These are phyloP conservation scores for Limnodromus scolopaceus DNA, from an alignment of 2,797 vertebrate species.

Conservation along the genomic window DNA sequence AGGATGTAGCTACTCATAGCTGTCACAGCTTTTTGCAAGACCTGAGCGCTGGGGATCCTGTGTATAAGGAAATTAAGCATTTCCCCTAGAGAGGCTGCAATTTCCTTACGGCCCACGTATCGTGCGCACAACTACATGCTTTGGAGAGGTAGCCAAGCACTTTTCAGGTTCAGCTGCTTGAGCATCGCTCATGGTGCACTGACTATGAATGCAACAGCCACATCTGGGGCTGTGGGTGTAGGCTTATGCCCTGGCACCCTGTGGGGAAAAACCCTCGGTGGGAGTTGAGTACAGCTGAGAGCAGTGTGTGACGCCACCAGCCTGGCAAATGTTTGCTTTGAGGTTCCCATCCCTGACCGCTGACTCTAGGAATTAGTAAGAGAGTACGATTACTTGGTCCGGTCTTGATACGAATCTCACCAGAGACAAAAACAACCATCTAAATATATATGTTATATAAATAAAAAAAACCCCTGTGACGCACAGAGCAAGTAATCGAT, in stretches of 20 bases:
- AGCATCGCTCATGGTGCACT: accelerated
- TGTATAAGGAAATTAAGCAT: accelerated
- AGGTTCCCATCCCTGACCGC: not conserved
- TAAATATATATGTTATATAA: not conserved
- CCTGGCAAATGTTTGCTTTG: not conserved
- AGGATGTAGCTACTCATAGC: not conserved
- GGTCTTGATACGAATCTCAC: not conserved
- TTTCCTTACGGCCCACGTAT: not conserved
- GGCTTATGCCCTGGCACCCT: not conserved
- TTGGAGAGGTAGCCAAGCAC: not conserved
- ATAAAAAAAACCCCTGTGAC: not conserved
- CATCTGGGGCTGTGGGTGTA: not conserved
- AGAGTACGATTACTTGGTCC: not conserved
- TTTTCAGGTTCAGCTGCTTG: not conserved
- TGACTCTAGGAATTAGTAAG: not conserved
- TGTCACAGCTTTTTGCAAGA: not conserved
- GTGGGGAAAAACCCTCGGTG: not conserved
- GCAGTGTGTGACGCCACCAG: accelerated
- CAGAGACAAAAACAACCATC: not conserved
- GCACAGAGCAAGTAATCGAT: not conserved
- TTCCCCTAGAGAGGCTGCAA: not conserved
- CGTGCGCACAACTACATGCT: accelerated
- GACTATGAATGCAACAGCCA: accelerated
- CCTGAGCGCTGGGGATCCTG: not conserved
- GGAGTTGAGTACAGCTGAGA: not conserved